These are phyloP conservation scores for Ceyx melanurus DNA, from an alignment of 2,113 vertebrate genomes.

Conservation along the genomic window DNA sequence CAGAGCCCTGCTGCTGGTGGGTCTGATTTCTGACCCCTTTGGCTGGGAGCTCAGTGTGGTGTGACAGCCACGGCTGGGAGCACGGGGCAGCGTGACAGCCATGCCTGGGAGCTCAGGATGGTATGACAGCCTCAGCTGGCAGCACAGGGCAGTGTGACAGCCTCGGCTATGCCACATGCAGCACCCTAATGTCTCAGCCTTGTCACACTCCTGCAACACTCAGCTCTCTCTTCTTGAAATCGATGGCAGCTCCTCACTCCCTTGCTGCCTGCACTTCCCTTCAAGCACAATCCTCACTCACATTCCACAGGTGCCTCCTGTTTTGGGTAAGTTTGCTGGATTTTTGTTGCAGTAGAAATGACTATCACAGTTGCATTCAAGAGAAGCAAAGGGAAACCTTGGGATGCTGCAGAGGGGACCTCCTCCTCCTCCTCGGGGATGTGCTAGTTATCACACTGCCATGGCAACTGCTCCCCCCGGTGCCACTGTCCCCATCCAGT, in stretches of 20 bases:
- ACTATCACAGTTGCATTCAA: neutral
- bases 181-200: neutral
- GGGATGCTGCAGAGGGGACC: neutral
- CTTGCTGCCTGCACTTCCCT: neutral
- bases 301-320: rapidly evolving
- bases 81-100: neutral
- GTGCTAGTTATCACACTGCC: neutral
- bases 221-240: neutral
- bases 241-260: neutral
- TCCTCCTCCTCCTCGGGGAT: neutral
- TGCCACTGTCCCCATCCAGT: neutral
- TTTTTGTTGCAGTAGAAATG: neutral
- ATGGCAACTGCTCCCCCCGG: neutral
- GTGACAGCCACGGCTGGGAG: neutral
- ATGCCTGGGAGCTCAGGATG: too few species aligned
- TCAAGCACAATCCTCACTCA: rapidly evolving
- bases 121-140: rapidly evolving
- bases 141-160: neutral
- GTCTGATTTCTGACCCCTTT: rapidly evolving
- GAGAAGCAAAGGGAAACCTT: neutral
- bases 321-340: neutral
- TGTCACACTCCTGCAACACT: neutral
- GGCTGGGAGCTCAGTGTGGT: rapidly evolving
- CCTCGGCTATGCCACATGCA: rapidly evolving
- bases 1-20: neutral